phyloP scores from a whole-genome alignment of 1,140 invertebrate genomes.

The Ectropis grisescens region DNA sequence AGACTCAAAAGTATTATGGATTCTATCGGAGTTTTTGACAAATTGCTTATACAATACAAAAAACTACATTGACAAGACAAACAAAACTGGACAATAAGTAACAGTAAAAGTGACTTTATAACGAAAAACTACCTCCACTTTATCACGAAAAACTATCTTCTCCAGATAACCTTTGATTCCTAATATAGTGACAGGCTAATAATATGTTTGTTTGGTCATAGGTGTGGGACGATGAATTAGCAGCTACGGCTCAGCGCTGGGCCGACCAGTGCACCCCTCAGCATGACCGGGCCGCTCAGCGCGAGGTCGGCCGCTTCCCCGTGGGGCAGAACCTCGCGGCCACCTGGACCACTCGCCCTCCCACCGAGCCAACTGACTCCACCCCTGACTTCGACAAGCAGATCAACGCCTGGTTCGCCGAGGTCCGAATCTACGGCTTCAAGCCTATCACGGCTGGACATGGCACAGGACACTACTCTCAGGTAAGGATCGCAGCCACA shows the following conservation, averaged over 20 bases:
- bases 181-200: too few relatives aligned
- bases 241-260: constrained; percentile 84
- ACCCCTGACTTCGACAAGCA: constrained; percentile 80
- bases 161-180: too few relatives aligned
- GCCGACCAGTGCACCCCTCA: constrained; percentile 82
- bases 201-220: constrained; percentile 21
- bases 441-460: constrained; percentile 74
- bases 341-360: constrained; percentile 81
- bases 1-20: too few relatives aligned
- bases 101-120: too few relatives aligned
- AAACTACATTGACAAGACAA: too few relatives aligned
- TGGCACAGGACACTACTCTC: constrained; percentile 85
- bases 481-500: too few relatives aligned
- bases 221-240: constrained; percentile 91
- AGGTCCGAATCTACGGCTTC: constrained; percentile 80
- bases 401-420: constrained; percentile 85
- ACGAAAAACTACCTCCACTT: too few relatives aligned
- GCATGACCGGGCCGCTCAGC: constrained; percentile 75
- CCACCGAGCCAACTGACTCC: constrained; percentile 69
- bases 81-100: too few relatives aligned
- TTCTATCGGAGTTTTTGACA: too few relatives aligned
- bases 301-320: constrained; percentile 76
- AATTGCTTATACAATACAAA: too few relatives aligned
- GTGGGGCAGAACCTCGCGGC: constrained; percentile 88
- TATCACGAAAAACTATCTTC: too few relatives aligned